phyloP scores from a whole-genome alignment of 1,140 invertebrate genomes.

The Aplysia californica region DNA sequence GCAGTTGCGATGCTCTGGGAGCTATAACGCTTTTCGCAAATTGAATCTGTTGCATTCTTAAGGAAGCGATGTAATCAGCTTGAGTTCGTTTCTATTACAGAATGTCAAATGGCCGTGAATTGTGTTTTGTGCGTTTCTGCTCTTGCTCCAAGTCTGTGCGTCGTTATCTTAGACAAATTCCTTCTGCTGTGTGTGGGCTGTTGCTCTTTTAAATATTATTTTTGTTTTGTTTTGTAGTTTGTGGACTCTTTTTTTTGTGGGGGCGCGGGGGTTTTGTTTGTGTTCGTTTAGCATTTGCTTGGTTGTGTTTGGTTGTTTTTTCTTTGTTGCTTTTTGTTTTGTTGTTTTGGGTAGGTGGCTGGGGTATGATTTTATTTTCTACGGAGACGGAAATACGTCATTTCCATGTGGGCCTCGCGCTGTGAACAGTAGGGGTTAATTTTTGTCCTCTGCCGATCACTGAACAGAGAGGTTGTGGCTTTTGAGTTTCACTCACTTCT shows the following conservation, averaged over 20 bases:
- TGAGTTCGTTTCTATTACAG: neutral
- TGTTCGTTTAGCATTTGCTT: neutral
- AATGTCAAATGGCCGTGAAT: neutral
- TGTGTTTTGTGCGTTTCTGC: neutral
- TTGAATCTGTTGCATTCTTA: neutral
- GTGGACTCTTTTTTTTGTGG: neutral
- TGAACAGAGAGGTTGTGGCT: neutral
- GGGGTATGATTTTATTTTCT: no score
- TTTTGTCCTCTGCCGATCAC: neutral
- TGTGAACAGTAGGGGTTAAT: neutral
- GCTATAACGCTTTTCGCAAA: neutral
- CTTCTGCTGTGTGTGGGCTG: neutral
- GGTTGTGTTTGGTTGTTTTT: neutral
- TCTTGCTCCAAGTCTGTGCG: no score
- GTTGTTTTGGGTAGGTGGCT: no score
- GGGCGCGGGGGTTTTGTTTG: neutral
- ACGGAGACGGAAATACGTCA: neutral
- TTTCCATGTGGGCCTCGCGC: neutral
- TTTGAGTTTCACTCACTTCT: neutral
- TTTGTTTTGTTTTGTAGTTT: neutral
- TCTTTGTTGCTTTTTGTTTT: neutral
- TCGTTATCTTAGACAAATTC: no score
- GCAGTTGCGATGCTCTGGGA: no score
- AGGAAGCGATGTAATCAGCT: neutral
- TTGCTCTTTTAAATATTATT: neutral